Conservation (phyloP, 64 coral and sea anemone species). For the Porites lutea region DNA sequence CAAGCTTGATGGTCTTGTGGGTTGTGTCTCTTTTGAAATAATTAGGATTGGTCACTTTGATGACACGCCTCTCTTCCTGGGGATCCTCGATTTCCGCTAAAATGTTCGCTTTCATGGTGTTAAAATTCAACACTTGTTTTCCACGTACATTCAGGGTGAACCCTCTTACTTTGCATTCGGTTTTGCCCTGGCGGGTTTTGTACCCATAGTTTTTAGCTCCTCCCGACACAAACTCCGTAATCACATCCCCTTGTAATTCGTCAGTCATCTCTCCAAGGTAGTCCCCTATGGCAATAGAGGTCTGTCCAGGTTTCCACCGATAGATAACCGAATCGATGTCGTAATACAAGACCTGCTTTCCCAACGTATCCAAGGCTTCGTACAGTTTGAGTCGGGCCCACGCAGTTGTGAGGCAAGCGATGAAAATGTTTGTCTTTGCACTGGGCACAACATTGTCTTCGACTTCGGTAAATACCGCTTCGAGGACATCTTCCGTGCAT, state of each 20-base stretch:
- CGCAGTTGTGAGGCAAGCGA: constrained; percentile 47
- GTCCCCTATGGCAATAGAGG: neutral
- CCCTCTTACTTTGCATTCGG: neutral
- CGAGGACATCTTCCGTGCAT: neutral
- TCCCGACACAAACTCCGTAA: neutral
- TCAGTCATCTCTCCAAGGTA: constrained; percentile 40
- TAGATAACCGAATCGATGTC: constrained; percentile 46
- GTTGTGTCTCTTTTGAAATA: neutral
- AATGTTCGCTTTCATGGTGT: neutral
- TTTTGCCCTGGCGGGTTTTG: neutral
- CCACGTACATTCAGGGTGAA: constrained; percentile 4
- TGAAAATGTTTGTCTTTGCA: constrained; percentile 36
- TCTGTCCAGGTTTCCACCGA: neutral
- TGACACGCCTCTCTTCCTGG: neutral
- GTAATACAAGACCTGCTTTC: constrained; percentile 22
- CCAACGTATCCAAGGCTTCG: neutral
- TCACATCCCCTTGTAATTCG: constrained; percentile 4
- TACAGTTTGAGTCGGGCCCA: constrained; percentile 47
- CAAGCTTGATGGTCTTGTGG: neutral
- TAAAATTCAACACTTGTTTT: neutral
- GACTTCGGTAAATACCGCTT: too few relatives aligned
- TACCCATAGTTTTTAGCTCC: constrained; percentile 69
- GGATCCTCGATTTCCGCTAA: neutral
- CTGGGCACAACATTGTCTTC: too few relatives aligned
- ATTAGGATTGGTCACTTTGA: neutral